A percentile compares a stretch with the other conserved stretches of the same genome.
These are phyloP conservation scores for Cydia pomonella DNA, from an alignment of 1,140 invertebrate genomes.

Conservation along the genomic window DNA sequence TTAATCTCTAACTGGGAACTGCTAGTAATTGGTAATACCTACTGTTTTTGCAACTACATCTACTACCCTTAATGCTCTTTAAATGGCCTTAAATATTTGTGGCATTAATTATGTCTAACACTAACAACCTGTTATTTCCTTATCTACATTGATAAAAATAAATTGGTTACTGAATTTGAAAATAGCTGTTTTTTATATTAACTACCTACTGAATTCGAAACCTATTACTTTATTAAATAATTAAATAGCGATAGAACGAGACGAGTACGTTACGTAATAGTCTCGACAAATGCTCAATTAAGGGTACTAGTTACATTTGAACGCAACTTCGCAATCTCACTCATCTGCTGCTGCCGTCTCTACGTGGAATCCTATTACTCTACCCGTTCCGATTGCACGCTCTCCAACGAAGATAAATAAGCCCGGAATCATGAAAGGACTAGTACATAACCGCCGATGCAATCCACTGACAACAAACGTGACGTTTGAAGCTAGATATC, in stretches of 20 bases:
- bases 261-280: not conserved
- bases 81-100: not conserved
- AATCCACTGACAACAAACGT: slow-evolving; percentile 43
- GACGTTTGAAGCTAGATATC: slow-evolving; percentile 45
- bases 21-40: no score
- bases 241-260: not conserved
- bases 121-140: no score
- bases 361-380: slow-evolving; percentile 17
- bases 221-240: no score
- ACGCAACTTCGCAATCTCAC: slow-evolving; percentile 31
- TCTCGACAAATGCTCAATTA: slow-evolving; percentile 41
- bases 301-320: slow-evolving; percentile 34
- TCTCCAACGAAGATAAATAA: slow-evolving; percentile 46
- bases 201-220: no score
- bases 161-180: no score
- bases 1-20: no score
- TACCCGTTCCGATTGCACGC: slow-evolving; percentile 26
- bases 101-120: not conserved
- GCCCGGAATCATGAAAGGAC: slow-evolving; percentile 39
- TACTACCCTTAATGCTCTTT: not conserved
- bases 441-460: slow-evolving; percentile 26
- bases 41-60: no score
- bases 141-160: no score
- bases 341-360: slow-evolving; percentile 31
- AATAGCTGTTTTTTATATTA: no score